Conservation (phyloP, 2,797 vertebrate genomes). For the Siniperca undulata region DNA sequence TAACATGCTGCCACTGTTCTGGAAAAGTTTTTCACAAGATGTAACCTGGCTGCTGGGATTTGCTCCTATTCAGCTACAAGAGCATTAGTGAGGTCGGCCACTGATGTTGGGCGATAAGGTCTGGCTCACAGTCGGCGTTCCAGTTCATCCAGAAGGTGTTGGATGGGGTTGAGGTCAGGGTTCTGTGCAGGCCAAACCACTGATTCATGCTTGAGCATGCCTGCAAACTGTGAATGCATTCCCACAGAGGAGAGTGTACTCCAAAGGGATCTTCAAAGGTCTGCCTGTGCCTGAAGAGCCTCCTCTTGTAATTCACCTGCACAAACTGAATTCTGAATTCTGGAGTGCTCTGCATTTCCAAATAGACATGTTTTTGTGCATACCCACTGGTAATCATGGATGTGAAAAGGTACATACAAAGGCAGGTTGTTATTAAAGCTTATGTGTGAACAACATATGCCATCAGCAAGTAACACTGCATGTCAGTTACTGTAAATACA, state of each 20-base stretch:
- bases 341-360: slow-evolving; percentile 40
- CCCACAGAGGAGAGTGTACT: slow-evolving; percentile 45
- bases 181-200: neutral
- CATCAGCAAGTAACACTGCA: neutral
- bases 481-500: neutral
- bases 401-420: slow-evolving; percentile 13
- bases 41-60: too few relatives aligned
- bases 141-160: neutral
- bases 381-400: slow-evolving; percentile 16
- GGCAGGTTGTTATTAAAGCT: neutral
- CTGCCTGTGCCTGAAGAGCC: slow-evolving; percentile 47
- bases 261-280: slow-evolving; percentile 62
- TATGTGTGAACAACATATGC: too few relatives aligned
- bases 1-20: too few relatives aligned
- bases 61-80: neutral
- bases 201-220: slow-evolving; percentile 39
- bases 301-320: slow-evolving; percentile 57
- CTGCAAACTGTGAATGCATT: slow-evolving; percentile 45
- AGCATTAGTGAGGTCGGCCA: neutral
- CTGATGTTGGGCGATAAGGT: neutral
- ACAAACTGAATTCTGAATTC: slow-evolving; percentile 28
- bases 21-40: too few relatives aligned
- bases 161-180: neutral
- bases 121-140: neutral
- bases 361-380: slow-evolving; percentile 33